These are phyloP conservation scores for Tetragonula clypearis DNA, from an alignment of 1,140 invertebrate genomes.

Conservation along the genomic window DNA sequence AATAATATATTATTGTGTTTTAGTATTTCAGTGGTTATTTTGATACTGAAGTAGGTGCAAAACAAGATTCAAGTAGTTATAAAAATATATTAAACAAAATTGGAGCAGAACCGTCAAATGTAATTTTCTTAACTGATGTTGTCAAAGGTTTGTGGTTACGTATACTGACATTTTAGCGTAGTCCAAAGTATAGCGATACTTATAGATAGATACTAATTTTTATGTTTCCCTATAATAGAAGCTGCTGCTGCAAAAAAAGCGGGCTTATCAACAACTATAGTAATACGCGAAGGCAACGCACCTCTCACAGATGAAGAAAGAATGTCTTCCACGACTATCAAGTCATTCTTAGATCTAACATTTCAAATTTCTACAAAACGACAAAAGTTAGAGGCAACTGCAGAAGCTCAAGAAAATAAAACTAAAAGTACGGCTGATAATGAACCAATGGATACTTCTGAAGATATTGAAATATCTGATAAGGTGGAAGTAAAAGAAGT, in stretches of 20 bases:
- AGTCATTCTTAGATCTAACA: slow-evolving; percentile 82
- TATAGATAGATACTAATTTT: slow-evolving; percentile 6
- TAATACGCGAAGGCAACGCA: slow-evolving; percentile 90
- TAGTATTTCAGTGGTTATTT: slow-evolving; percentile 91
- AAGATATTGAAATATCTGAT: slow-evolving; percentile 68
- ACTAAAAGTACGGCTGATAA: slow-evolving; percentile 39
- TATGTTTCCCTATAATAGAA: slow-evolving; percentile 83
- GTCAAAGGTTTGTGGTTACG: slow-evolving; percentile 84
- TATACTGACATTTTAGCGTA: not conserved
- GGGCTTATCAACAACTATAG: slow-evolving; percentile 86
- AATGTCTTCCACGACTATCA: slow-evolving; percentile 83
- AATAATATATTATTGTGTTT: slow-evolving; percentile 65
- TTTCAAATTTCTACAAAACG: slow-evolving; percentile 77
- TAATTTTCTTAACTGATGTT: slow-evolving; percentile 94
- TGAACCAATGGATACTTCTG: slow-evolving; percentile 75
- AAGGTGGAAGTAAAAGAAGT: slow-evolving; percentile 54
- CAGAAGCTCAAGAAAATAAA: slow-evolving; percentile 59
- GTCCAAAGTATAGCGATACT: not conserved
- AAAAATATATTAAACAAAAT: slow-evolving; percentile 88
- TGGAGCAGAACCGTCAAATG: slow-evolving; percentile 83
- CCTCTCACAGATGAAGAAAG: slow-evolving; percentile 84
- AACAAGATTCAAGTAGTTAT: slow-evolving; percentile 89
- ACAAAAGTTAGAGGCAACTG: slow-evolving; percentile 75
- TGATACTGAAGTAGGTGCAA: slow-evolving; percentile 92
- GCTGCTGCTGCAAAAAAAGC: slow-evolving; percentile 89